A percentile compares a stretch with the other conserved stretches of the same genome.
These are phyloP conservation scores for Nicator chloris DNA, from an alignment of 2,113 vertebrate species.

Conservation along the genomic window DNA sequence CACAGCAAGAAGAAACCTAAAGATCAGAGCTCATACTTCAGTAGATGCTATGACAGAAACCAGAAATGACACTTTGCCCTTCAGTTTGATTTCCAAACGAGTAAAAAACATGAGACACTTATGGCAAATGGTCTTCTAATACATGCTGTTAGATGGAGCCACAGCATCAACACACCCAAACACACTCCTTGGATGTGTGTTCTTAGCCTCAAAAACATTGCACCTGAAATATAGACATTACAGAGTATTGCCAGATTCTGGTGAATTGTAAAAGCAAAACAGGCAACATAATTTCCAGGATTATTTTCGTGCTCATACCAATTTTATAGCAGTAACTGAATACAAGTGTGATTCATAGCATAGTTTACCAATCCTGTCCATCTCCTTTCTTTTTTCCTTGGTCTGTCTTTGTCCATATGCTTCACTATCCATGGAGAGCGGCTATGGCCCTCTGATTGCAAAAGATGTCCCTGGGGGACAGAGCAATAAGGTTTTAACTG, in stretches of 20 bases:
- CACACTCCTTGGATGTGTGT: background rate
- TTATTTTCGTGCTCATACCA: background rate
- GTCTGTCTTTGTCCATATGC: background rate
- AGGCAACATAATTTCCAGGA: background rate
- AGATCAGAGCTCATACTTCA: background rate
- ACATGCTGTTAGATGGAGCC: background rate
- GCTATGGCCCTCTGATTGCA: background rate
- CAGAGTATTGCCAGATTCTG: background rate
- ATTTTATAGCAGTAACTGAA: background rate
- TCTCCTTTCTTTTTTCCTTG: background rate
- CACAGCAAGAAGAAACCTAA: background rate
- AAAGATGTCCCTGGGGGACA: background rate
- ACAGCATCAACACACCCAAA: background rate
- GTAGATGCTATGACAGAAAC: background rate
- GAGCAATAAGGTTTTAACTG: background rate
- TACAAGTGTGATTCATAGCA: fast-evolving
- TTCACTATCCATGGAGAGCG: background rate
- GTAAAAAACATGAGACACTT: background rate
- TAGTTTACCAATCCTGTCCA: background rate
- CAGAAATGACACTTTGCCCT: background rate
- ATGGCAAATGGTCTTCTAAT: background rate
- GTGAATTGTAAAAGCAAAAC: background rate
- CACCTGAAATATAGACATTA: background rate
- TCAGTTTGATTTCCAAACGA: background rate
- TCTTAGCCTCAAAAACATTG: background rate